Base-by-base conservation (phyloP, 2,888 invertebrate species). In the Pristionchus arcanus region DNA sequence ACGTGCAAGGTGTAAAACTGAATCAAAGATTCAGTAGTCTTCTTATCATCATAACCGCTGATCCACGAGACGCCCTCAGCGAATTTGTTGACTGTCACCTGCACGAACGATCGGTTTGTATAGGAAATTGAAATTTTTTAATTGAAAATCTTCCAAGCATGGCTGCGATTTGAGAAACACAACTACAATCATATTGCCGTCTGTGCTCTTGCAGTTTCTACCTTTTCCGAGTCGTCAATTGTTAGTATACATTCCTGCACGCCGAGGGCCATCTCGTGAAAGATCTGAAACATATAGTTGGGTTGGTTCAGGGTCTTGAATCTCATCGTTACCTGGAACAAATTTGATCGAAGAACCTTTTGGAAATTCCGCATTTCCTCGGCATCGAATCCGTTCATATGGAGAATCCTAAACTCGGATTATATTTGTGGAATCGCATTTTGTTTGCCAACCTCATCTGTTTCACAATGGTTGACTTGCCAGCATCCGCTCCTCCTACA, bases 391-490 rank as follows among this genome's bases (percentile, higher is more conserved):
- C 87, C 87, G 21, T 28, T 28, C 87, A 87, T 87, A 49, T 87
- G 87, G 25, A 87, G 87, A 28, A 87, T 87, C n/a, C 87, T 87
- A 42, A 49, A n/a, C 2, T 63, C 21, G 15, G 21, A 81, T 42
- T n/a, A 21, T 81, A 37, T 28, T 2, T 42, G 31, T 74, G 9
- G 2, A 42, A 42, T 42, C 9, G 3, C 3, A 42, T 42, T 42
- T 42, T 42, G 5, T 13, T 74, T 4, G 3, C 34, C 71, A 59
- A 92, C 92, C 92, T 91, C 92, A 92, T 91, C 49, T 92, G 92
- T 63, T 92, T 92, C 9, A 91, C 91, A 63, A 92, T 92, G 15
- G 92, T 92, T 34, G 91, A 91, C 68, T 92, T 92, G 53, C 92
- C 92, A 31, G 92, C 87, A 63, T 92, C 92, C 0, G 92, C 87